Evolutionary conservation across 2,888 invertebrate genomes (phyloP).

Genomic region (Tetragonula carbonaria): DNA sequence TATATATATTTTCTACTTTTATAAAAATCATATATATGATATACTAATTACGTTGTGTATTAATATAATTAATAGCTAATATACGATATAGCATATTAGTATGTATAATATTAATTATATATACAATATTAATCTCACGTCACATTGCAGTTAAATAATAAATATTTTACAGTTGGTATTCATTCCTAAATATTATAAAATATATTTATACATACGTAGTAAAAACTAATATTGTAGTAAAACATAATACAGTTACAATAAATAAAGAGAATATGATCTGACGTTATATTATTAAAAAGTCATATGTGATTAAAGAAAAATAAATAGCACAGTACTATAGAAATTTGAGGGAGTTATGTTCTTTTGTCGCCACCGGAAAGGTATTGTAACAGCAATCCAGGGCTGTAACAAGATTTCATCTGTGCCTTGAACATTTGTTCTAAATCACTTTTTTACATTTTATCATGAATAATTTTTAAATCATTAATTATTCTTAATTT

Average conservation of each 20-base stretch:
- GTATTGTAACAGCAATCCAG: conserved; percentile 30
- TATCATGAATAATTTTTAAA: conserved; percentile 12
- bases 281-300: neutral
- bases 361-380: conserved; percentile 22
- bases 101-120: neutral
- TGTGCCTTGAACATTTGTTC: conserved; percentile 9
- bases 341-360: conserved; percentile 13
- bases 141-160: neutral
- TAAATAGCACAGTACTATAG: conserved; percentile 2
- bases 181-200: too few species aligned
- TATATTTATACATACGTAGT: too few species aligned
- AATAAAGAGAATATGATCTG: neutral
- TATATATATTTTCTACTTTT: too few species aligned
- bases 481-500: neutral
- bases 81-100: too few species aligned
- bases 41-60: neutral
- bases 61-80: neutral
- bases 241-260: neutral
- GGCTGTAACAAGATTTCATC: conserved; percentile 30
- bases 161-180: neutral
- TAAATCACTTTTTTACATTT: conserved; percentile 23
- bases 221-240: too few species aligned
- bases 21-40: neutral
- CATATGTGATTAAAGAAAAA: neutral
- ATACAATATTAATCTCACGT: neutral